Conservation (phyloP, 2,113 vertebrate species). For the Rhinichthys klamathensis region DNA sequence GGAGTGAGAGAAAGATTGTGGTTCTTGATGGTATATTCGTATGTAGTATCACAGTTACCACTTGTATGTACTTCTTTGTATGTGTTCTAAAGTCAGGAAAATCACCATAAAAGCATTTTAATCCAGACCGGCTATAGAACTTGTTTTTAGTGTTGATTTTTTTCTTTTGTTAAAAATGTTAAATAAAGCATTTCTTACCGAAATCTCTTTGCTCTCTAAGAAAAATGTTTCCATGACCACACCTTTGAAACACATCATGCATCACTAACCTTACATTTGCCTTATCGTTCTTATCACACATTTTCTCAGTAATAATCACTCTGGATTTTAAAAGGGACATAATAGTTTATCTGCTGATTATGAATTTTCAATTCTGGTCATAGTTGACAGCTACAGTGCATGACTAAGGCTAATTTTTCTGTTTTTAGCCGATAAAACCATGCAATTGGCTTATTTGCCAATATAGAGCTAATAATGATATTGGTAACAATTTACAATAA, state of each 20-base stretch:
- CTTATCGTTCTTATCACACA: neutral
- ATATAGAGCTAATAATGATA: neutral
- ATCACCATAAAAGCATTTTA: constrained; percentile 9
- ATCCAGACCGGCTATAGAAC: neutral
- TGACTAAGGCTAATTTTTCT: neutral
- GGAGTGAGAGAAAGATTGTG: neutral
- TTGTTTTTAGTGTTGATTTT: neutral
- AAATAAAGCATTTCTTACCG: neutral
- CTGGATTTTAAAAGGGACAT: neutral
- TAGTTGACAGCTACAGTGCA: neutral
- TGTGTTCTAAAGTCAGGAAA: neutral
- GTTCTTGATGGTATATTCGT: neutral
- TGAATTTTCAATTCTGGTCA: neutral
- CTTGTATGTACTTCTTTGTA: neutral
- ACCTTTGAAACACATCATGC: neutral
- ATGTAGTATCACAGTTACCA: neutral
- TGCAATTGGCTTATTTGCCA: neutral
- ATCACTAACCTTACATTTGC: neutral
- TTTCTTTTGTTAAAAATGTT: neutral
- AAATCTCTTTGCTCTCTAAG: neutral
- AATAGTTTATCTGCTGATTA: neutral
- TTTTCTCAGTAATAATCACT: neutral
- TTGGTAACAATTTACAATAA: no score
- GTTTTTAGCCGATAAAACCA: neutral
- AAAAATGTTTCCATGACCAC: neutral